Evolutionary conservation across 92 coral and sea anemone genomes (phyloP).

Genomic region (Bergia sp.): DNA sequence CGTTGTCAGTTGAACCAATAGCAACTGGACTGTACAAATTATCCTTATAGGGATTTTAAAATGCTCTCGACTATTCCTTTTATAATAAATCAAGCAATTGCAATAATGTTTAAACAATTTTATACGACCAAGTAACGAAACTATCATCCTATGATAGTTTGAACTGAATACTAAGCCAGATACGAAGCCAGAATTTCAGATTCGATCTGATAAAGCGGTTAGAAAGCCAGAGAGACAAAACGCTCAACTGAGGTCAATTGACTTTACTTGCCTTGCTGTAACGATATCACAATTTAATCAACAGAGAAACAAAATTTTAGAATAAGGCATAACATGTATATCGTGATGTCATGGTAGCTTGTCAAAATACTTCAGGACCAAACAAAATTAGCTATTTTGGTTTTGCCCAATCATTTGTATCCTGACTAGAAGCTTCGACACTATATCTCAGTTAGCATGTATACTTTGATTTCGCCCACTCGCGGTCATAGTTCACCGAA

Average conservation of each 20-base stretch:
- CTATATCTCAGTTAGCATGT: too few species aligned
- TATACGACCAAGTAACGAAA: background rate
- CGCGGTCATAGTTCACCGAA: background rate
- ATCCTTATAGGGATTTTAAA: too few species aligned
- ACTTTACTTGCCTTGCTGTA: background rate
- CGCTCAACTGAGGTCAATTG: too few species aligned
- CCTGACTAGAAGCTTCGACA: background rate
- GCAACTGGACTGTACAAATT: too few species aligned
- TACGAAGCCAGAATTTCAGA: background rate
- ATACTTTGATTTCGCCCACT: background rate
- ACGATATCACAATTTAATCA: too few species aligned
- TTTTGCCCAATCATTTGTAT: background rate
- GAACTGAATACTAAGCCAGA: background rate
- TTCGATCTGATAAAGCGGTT: background rate
- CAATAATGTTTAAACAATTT: too few species aligned
- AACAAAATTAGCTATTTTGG: too few species aligned
- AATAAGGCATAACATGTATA: background rate
- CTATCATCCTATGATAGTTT: background rate
- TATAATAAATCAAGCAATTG: too few species aligned
- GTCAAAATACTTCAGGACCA: background rate
- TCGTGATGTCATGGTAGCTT: background rate
- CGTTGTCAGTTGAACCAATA: too few species aligned
- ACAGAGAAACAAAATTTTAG: too few species aligned
- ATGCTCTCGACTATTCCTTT: too few species aligned
- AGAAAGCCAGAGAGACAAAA: background rate